These are phyloP conservation scores for Anthopleura xanthogrammica DNA, from an alignment of 92 coral and sea anemone species.

Conservation along the genomic window DNA sequence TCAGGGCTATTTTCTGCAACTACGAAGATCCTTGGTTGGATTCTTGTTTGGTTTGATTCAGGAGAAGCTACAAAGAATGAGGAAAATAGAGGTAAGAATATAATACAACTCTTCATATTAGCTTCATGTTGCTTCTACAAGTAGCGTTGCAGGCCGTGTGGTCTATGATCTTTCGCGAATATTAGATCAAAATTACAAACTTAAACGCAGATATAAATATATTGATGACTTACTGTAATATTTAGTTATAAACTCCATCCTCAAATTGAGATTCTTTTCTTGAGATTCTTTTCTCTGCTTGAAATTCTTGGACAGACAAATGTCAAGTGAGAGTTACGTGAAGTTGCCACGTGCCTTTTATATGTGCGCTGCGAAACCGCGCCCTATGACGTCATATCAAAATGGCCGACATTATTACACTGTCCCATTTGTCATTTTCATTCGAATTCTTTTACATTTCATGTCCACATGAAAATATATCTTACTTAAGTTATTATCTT, in stretches of 20 bases:
- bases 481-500: neutral
- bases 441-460: neutral
- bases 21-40: too few relatives aligned
- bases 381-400: conserved; percentile 27
- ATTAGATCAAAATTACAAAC: neutral
- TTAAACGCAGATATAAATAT: too few relatives aligned
- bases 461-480: neutral
- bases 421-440: neutral
- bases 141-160: neutral
- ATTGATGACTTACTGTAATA: neutral
- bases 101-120: too few relatives aligned
- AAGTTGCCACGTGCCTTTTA: conserved; percentile 1
- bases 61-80: too few relatives aligned
- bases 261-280: neutral
- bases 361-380: conserved; percentile 16
- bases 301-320: neutral
- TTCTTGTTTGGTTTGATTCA: too few relatives aligned
- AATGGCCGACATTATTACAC: neutral
- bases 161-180: neutral
- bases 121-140: too few relatives aligned
- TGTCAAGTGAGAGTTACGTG: conserved; percentile 4
- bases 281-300: neutral
- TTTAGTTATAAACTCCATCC: neutral
- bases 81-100: too few relatives aligned
- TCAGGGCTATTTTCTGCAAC: too few relatives aligned